phyloP scores from a whole-genome alignment of 2,888 invertebrate species.

The Cheilosia urbana region DNA sequence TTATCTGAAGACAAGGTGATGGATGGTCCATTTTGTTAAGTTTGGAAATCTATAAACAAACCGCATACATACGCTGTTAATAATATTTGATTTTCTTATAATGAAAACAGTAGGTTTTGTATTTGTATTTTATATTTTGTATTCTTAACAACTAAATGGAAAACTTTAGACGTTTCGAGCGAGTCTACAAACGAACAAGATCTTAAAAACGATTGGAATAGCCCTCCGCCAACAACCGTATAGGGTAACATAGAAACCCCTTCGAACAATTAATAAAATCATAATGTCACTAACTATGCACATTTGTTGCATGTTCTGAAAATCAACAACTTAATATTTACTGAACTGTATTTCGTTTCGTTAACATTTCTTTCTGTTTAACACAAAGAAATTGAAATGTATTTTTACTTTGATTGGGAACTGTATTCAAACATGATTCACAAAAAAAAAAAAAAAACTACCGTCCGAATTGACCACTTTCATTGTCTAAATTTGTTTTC shows the following conservation, averaged over 20 bases:
- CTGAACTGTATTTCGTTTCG: neutral
- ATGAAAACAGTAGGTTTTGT: conserved; percentile 4
- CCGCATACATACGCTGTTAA: neutral
- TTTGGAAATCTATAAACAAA: too few relatives aligned
- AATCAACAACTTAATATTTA: conserved; percentile 35
- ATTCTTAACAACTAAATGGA: conserved; percentile 67
- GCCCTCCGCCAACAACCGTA: neutral
- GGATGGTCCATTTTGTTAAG: too few relatives aligned
- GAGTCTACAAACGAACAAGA: conserved; percentile 32
- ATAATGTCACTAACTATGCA: conserved; percentile 10
- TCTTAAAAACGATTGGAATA: conserved; percentile 40
- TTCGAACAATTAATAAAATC: conserved; percentile 35
- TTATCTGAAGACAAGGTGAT: too few relatives aligned
- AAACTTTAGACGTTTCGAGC: conserved; percentile 53
- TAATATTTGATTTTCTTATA: neutral
- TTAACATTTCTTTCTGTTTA: neutral
- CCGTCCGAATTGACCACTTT: conserved; percentile 25
- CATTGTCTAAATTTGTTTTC: conserved; percentile 28
- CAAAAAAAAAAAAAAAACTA: conserved; percentile 2
- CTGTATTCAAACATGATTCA: neutral
- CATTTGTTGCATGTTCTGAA: neutral
- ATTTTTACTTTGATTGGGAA: conserved; percentile 1
- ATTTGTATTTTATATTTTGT: conserved; percentile 47
- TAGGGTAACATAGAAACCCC: conserved; percentile 38
- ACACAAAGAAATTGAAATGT: conserved; percentile 6